Conservation (phyloP, 2,888 invertebrate species). For the Hypomecis punctinalis region DNA sequence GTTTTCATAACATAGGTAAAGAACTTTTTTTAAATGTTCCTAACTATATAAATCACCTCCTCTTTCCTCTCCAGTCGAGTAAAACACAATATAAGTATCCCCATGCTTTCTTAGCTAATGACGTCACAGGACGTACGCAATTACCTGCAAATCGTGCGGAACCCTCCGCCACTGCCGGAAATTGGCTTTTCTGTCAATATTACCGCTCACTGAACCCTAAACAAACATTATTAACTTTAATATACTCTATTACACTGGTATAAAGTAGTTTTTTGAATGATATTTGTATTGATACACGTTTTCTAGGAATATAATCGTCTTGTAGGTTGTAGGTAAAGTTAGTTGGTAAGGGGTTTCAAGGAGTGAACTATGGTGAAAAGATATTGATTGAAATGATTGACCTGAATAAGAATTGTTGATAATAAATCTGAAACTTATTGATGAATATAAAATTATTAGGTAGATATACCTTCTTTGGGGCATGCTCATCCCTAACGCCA, state of each 20-base stretch:
- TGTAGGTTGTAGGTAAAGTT: constrained; percentile 44
- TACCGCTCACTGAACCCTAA: constrained; percentile 53
- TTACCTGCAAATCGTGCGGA: constrained; percentile 73
- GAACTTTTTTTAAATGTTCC: too few relatives aligned
- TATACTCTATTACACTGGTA: constrained; percentile 17
- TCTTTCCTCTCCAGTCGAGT: too few relatives aligned
- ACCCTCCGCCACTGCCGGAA: constrained; percentile 59
- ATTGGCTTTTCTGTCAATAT: constrained; percentile 75
- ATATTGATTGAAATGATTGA: constrained; percentile 27
- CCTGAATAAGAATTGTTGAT: too few relatives aligned
- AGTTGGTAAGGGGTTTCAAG: constrained; percentile 48
- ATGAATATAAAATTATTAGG: too few relatives aligned
- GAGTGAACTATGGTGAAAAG: constrained; percentile 49
- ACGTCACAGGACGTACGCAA: constrained; percentile 54
- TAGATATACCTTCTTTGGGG: too few relatives aligned
- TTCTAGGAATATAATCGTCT: constrained; percentile 59
- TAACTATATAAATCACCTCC: too few relatives aligned
- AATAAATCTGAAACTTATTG: too few relatives aligned
- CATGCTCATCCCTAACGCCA: too few relatives aligned
- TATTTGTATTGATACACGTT: constrained; percentile 47
- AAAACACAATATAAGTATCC: not conserved
- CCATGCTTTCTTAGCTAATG: constrained; percentile 22
- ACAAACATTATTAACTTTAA: constrained; percentile 18
- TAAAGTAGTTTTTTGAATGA: constrained; percentile 37
- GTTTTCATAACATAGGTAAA: too few relatives aligned